Base-by-base conservation (phyloP, 2,888 invertebrate species). In the Acanthosepion lycidas region DNA sequence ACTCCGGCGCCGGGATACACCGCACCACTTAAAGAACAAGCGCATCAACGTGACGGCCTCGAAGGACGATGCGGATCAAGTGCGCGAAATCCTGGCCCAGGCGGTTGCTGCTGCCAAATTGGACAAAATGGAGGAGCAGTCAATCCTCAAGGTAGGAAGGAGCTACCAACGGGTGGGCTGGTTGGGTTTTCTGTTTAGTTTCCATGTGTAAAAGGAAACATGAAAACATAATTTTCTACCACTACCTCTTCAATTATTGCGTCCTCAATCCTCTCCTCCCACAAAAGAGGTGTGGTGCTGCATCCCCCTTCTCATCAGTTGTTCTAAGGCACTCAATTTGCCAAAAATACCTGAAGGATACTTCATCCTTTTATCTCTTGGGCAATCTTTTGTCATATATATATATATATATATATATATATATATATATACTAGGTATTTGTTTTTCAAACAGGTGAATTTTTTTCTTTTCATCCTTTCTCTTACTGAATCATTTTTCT, bases 11-110 rank as follows among this genome's bases (percentile, higher is more conserved):
- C 98, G 99, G 97, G 99, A 99, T 98, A 99, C 99, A 49, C 99
- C 99, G 94, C 99, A 99, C 98, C 99, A 99, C 98, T 98, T 99
- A 97, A 99, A 99, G 98, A 99, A 99, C 98, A 99, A 99, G 97
- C 98, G 99, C 97, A 98, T 99, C 98, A 98, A 97, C 95, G 95
- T 94, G 97, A 95, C 91, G 94, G 92, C 51, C 92, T 98, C 98
- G 53, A 96, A 96, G 33, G 97, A 97, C 33, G 96, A 97, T 92
- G 97, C 97, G 0, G 97, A 97, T 95, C 97, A 97, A 94, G 97
- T 97, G n/a, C 95, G 96, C 48, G 97, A 97, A 94, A 97, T 97
- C 91, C 96, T 97, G 51, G 96, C 97, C 15, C 96, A 96, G 95
- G 96, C 95, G 26, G 95, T 95, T 12, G 95, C 95, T 51, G 59